Conservation (phyloP, 2,113 vertebrate genomes). For the Mobula hypostoma region DNA sequence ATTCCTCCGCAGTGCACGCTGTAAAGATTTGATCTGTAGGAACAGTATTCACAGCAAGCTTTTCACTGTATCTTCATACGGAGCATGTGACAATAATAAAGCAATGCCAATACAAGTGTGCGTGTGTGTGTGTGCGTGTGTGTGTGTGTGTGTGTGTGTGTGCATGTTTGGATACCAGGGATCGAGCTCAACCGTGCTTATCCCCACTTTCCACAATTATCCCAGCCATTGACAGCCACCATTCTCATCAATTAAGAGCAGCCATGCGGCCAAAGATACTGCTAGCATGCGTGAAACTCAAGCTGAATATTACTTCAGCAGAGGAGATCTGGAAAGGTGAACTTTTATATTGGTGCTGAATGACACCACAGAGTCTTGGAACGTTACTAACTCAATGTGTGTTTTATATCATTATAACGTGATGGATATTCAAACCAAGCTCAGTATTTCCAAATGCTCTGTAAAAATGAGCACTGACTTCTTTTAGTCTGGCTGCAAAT, state of each 20-base stretch:
- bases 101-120: background rate
- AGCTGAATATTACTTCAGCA: background rate
- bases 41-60: no score
- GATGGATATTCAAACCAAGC: background rate
- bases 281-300: background rate
- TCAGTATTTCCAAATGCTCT: background rate
- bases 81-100: no score
- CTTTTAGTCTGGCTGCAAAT: background rate
- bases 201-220: slow-evolving; percentile 13
- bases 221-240: background rate
- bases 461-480: background rate
- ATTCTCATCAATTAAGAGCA: background rate
- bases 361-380: background rate
- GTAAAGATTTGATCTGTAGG: no score
- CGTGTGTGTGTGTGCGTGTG: background rate
- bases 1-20: no score
- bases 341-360: slow-evolving; percentile 1
- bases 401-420: slow-evolving; percentile 1
- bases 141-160: background rate
- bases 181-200: no score
- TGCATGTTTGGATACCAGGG: background rate
- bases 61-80: no score
- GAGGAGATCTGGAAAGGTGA: background rate
- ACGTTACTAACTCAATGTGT: background rate
- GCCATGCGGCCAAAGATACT: background rate